phyloP scores from a whole-genome alignment of 2,797 vertebrate species.

The Falco naumanni region DNA sequence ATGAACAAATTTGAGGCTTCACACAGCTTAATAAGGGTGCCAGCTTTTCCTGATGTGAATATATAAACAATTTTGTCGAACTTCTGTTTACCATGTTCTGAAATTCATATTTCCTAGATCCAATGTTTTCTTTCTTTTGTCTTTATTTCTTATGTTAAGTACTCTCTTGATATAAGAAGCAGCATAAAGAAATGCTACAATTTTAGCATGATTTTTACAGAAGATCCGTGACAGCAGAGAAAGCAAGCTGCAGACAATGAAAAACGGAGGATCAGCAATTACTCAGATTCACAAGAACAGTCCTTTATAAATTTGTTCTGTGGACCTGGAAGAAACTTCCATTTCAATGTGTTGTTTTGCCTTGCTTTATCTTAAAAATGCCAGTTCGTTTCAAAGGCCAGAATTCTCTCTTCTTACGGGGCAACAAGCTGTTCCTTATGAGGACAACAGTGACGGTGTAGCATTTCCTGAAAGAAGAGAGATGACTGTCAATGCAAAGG shows the following conservation, averaged over 20 bases:
- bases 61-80: neutral
- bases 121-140: neutral
- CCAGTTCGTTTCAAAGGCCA: neutral
- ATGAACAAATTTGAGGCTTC: neutral
- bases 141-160: neutral
- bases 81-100: neutral
- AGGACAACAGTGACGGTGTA: neutral
- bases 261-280: neutral
- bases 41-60: neutral
- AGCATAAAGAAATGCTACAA: neutral
- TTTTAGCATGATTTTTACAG: neutral
- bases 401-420: neutral
- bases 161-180: neutral
- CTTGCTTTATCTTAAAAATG: constrained; percentile 30
- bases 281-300: neutral
- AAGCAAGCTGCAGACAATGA: neutral
- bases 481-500: neutral
- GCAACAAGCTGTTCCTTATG: neutral
- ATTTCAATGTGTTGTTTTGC: constrained; percentile 2
- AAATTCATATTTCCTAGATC: neutral
- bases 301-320: neutral
- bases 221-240: neutral
- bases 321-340: neutral
- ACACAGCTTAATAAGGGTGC: neutral
- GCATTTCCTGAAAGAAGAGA: neutral